These are phyloP conservation scores for Papilio gigon DNA, from an alignment of 2,888 invertebrate species.

Conservation along the genomic window DNA sequence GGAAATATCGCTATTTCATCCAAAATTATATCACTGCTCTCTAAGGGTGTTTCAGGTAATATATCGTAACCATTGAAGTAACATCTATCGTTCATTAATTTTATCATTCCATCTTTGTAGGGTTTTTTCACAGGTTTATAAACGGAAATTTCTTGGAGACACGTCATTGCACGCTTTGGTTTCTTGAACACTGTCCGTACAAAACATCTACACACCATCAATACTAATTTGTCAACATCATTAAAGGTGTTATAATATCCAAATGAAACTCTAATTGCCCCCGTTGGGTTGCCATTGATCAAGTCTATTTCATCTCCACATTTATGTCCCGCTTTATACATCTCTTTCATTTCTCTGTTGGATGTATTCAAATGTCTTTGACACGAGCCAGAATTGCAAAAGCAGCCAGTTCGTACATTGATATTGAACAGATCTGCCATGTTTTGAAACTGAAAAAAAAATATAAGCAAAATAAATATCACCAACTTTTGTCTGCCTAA, in stretches of 20 bases:
- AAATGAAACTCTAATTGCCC: constrained; percentile 95
- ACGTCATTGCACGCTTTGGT: constrained; percentile 60
- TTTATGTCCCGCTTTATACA: constrained; percentile 93
- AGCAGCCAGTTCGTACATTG: constrained; percentile 95
- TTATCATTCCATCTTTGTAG: constrained; percentile 49
- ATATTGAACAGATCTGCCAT: constrained; percentile 94
- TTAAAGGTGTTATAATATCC: constrained; percentile 92
- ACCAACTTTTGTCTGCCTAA: no score
- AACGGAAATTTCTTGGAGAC: constrained; percentile 42
- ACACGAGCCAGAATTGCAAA: constrained; percentile 98
- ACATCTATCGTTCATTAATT: constrained; percentile 49
- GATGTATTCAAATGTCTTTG: constrained; percentile 88
- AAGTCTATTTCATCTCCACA: constrained; percentile 95
- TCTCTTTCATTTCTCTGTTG: constrained; percentile 86
- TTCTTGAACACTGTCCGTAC: constrained; percentile 65
- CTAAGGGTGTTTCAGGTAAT: constrained; percentile 44
- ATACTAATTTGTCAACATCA: constrained; percentile 87
- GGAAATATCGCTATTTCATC: constrained; percentile 86
- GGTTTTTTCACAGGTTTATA: constrained; percentile 41
- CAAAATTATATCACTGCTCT: constrained; percentile 52
- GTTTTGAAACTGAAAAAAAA: constrained; percentile 87
- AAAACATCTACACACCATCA: constrained; percentile 90
- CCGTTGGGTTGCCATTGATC: constrained; percentile 93
- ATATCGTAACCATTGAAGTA: constrained; percentile 31
- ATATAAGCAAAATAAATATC: no score